Conservation (phyloP, 1,140 invertebrate species). For the Lerema accius region DNA sequence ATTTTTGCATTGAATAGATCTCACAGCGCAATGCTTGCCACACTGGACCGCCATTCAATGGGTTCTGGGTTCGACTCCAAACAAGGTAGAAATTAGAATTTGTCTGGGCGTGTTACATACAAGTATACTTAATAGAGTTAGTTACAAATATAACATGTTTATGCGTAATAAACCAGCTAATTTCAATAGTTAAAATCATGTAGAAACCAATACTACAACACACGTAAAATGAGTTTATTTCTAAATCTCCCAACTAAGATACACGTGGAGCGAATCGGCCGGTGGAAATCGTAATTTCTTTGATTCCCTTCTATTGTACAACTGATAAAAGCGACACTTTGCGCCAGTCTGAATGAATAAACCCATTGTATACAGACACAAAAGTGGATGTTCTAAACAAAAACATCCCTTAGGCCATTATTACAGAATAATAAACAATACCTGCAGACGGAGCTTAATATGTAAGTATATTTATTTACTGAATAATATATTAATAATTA, state of each 20-base stretch:
- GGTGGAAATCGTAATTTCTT: constrained; percentile 75
- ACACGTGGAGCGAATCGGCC: constrained; percentile 49
- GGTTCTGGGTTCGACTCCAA: too few relatives aligned
- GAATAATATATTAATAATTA: constrained; percentile 1
- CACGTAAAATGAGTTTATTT: too few relatives aligned
- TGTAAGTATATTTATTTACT: background rate
- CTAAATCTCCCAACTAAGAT: background rate
- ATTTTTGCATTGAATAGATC: too few relatives aligned
- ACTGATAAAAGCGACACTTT: constrained; percentile 80
- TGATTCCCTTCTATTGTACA: constrained; percentile 78
- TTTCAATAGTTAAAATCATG: too few relatives aligned
- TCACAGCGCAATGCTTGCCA: too few relatives aligned
- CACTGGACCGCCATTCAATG: too few relatives aligned
- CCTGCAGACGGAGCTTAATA: background rate
- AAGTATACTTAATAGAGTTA: too few relatives aligned
- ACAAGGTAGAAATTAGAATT: too few relatives aligned
- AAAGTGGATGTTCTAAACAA: constrained; percentile 74
- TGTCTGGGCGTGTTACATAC: too few relatives aligned
- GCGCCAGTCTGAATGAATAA: constrained; percentile 74
- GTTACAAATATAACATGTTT: too few relatives aligned
- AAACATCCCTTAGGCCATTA: constrained; percentile 61
- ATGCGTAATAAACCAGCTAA: too few relatives aligned
- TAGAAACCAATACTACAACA: too few relatives aligned
- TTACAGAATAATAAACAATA: constrained; percentile 39
- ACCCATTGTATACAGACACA: constrained; percentile 74